Conservation (phyloP, 2,113 vertebrate genomes). For the Poecilia latipinna region DNA sequence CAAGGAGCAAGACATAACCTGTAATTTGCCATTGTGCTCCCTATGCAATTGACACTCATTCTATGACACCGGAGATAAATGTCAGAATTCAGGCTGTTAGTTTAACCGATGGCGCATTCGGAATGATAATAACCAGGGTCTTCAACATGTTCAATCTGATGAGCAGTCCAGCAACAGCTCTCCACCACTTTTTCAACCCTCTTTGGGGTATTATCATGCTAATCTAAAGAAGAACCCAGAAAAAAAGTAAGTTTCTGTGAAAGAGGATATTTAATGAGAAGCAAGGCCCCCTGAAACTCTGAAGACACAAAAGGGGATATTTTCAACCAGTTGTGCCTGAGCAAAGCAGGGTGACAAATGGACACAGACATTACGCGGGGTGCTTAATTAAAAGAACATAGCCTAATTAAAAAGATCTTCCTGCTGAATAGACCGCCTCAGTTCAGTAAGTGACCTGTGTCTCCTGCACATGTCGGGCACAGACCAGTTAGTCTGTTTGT, state of each 20-base stretch:
- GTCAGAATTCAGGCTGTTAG: slow-evolving; percentile 76
- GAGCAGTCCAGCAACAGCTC: slow-evolving; percentile 53
- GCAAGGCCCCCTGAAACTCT: slow-evolving; percentile 40
- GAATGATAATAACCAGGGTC: slow-evolving; percentile 70
- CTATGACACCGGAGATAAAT: slow-evolving; percentile 78
- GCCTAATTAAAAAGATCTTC: slow-evolving; percentile 71
- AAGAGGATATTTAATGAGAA: slow-evolving; percentile 55
- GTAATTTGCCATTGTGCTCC: slow-evolving; percentile 76
- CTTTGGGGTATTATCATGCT: slow-evolving; percentile 77
- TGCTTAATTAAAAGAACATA: slow-evolving; percentile 77
- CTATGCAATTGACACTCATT: slow-evolving; percentile 61
- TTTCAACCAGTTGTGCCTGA: slow-evolving; percentile 31
- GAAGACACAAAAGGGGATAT: slow-evolving; percentile 56
- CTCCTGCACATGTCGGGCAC: slow-evolving; percentile 41
- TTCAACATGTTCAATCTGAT: slow-evolving; percentile 59
- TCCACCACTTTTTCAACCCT: slow-evolving; percentile 42
- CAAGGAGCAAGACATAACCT: slow-evolving; percentile 73
- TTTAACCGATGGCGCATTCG: slow-evolving; percentile 78
- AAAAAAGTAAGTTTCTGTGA: slow-evolving; percentile 54
- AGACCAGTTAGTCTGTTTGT: slow-evolving; percentile 11
- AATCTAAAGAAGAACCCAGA: slow-evolving; percentile 60
- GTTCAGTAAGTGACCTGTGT: slow-evolving; percentile 57
- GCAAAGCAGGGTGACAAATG: slow-evolving; percentile 60
- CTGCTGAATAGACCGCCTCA: slow-evolving; percentile 52
- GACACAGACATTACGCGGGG: slow-evolving; percentile 62